Percentiles rank a stretch among this genome's conserved stretches.
phyloP scores from a whole-genome alignment of 2,113 vertebrate species.

The Megalops atlanticus region DNA sequence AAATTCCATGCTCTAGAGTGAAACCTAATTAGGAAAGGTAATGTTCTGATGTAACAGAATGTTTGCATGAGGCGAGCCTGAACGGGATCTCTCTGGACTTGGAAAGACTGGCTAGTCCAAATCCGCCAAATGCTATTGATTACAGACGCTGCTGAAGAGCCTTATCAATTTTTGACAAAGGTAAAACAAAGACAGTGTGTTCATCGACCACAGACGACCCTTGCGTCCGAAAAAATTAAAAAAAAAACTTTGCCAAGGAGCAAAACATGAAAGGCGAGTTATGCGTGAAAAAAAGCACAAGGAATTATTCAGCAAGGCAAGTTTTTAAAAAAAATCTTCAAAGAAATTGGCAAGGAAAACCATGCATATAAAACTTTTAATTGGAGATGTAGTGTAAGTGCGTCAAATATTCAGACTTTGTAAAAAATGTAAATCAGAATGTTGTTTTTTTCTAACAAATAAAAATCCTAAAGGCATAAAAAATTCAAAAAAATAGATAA shows the following conservation, averaged over 20 bases:
- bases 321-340: slow-evolving; percentile 42
- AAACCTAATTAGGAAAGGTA: slow-evolving; percentile 24
- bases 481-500: not conserved
- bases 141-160: not conserved
- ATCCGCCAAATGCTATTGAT: slow-evolving; percentile 4
- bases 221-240: slow-evolving; percentile 23
- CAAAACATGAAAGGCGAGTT: slow-evolving; percentile 47
- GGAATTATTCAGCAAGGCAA: slow-evolving; percentile 41
- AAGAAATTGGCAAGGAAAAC: slow-evolving; percentile 40
- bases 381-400: slow-evolving; percentile 36
- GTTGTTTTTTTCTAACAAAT: slow-evolving; percentile 3
- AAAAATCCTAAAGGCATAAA: not conserved
- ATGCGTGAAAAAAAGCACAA: slow-evolving; percentile 34
- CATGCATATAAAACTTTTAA: slow-evolving; percentile 50
- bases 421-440: slow-evolving; percentile 33
- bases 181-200: not conserved
- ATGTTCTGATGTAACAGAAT: slow-evolving; percentile 27
- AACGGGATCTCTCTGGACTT: slow-evolving; percentile 4
- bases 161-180: slow-evolving; percentile 4
- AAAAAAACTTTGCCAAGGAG: slow-evolving; percentile 31
- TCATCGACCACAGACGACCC: slow-evolving; percentile 14
- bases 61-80: not conserved
- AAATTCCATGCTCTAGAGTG: slow-evolving; percentile 8
- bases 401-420: slow-evolving; percentile 31
- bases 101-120: not conserved